Conservation (phyloP, 2,113 vertebrate species). For the Danionella cerebrum region DNA sequence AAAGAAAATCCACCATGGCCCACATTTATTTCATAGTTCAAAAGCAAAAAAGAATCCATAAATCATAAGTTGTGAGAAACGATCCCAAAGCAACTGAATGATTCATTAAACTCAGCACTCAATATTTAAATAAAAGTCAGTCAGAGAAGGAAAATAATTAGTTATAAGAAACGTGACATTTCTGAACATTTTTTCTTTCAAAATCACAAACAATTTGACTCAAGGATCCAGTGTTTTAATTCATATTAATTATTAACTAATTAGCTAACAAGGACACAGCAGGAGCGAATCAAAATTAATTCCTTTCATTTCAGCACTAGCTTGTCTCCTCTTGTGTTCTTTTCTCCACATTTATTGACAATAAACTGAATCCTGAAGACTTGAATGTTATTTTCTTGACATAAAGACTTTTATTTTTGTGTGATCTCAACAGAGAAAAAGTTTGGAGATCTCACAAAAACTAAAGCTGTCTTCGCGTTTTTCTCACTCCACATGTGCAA, state of each 20-base stretch:
- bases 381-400: too few species aligned
- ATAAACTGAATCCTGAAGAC: conserved; percentile 4
- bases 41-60: neutral
- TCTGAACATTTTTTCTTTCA: too few species aligned
- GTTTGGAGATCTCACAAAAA: too few species aligned
- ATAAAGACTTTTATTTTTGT: too few species aligned
- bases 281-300: neutral
- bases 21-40: neutral
- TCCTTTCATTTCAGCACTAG: neutral
- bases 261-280: neutral
- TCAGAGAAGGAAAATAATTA: too few species aligned
- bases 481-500: too few species aligned
- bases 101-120: too few species aligned
- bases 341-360: neutral
- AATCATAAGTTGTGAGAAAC: too few species aligned
- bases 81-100: neutral
- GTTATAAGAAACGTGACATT: too few species aligned
- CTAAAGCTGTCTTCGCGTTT: too few species aligned
- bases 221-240: neutral
- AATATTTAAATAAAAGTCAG: too few species aligned
- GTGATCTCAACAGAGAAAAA: too few species aligned
- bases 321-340: neutral
- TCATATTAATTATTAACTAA: neutral
- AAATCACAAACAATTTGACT: neutral
- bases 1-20: neutral